These are phyloP conservation scores for Leptinotarsa juncta DNA, from an alignment of 2,888 invertebrate genomes.

Conservation along the genomic window DNA sequence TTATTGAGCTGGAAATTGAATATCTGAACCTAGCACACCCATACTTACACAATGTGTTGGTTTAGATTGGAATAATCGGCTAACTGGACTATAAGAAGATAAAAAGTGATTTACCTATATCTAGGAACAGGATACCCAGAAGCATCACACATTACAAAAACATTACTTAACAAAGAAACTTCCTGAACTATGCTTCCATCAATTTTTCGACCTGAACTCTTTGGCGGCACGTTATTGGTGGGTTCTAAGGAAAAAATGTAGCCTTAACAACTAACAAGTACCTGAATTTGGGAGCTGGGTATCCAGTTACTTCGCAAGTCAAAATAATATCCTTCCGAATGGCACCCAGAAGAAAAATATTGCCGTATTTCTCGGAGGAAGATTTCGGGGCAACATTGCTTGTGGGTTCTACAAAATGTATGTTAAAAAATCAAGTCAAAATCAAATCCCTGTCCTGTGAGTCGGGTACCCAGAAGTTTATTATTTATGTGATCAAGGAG, in stretches of 20 bases:
- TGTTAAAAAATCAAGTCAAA: constrained; percentile 9
- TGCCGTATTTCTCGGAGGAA: constrained; percentile 65
- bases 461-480: constrained; percentile 1
- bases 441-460: constrained; percentile 6
- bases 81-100: neutral
- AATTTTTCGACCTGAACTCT: constrained; percentile 65
- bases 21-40: constrained; percentile 56
- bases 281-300: constrained; percentile 70
- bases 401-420: constrained; percentile 68
- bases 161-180: constrained; percentile 59
- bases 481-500: too few species aligned
- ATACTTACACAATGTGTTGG: neutral
- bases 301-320: constrained; percentile 77
- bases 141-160: constrained; percentile 75
- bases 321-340: constrained; percentile 65
- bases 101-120: constrained; percentile 69
- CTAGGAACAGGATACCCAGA: constrained; percentile 78
- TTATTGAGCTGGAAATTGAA: constrained; percentile 70
- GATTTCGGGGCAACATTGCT: constrained; percentile 73
- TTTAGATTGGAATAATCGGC: neutral
- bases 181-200: constrained; percentile 68
- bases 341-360: constrained; percentile 65
- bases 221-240: constrained; percentile 74
- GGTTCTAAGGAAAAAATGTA: constrained; percentile 70
- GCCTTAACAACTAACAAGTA: constrained; percentile 23